Conservation (phyloP, 2,888 invertebrate genomes). For the Acrocera orbiculus region DNA sequence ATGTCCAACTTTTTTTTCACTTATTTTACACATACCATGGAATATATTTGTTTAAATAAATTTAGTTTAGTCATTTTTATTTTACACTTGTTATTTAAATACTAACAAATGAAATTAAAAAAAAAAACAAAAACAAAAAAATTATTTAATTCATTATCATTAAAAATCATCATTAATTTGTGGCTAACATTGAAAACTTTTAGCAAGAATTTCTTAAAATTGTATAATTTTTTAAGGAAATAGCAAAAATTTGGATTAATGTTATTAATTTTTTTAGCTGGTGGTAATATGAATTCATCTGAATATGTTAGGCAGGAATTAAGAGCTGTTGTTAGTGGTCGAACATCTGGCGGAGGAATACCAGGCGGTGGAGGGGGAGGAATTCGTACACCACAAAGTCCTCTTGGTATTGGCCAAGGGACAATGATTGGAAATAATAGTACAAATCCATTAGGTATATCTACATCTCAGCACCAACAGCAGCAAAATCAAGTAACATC, state of each 20-base stretch:
- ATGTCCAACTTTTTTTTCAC: too few relatives aligned
- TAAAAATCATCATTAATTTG: not conserved
- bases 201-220: too few relatives aligned
- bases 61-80: too few relatives aligned
- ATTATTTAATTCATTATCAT: not conserved
- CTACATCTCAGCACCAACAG: constrained; percentile 10
- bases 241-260: too few relatives aligned
- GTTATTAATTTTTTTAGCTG: too few relatives aligned
- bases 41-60: too few relatives aligned
- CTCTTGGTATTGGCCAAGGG: constrained; percentile 24
- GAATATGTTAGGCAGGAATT: constrained; percentile 86
- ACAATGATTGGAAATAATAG: constrained; percentile 23
- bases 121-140: not conserved
- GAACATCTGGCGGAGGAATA: constrained; percentile 35
- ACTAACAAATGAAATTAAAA: not conserved
- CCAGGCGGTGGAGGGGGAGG: constrained; percentile 11
- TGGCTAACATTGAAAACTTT: not conserved
- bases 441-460: constrained; percentile 22
- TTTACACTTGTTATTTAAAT: too few relatives aligned
- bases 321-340: constrained; percentile 71
- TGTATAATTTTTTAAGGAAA: too few relatives aligned
- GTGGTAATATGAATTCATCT: constrained; percentile 45
- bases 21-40: too few relatives aligned
- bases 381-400: constrained; percentile 28
- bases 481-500: constrained; percentile 14